Evolutionary conservation across 2,797 vertebrate species (phyloP).

Genomic region (Cichlasoma orientale): DNA sequence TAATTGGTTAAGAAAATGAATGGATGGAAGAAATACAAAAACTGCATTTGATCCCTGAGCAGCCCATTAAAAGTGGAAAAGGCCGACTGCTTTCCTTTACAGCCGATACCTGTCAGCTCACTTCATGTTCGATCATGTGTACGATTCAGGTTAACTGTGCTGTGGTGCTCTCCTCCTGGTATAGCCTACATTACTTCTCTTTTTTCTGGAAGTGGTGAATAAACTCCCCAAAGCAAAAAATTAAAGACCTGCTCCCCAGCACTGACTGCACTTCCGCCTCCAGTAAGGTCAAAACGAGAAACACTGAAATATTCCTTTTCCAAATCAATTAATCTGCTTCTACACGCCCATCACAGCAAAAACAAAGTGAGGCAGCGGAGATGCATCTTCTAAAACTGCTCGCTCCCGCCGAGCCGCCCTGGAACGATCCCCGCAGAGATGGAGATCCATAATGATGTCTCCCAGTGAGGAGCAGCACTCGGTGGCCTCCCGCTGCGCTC

Average conservation of each 20-base stretch:
- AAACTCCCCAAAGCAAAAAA: neutral
- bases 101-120: neutral
- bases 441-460: conserved; percentile 24
- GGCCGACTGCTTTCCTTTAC: too few species aligned
- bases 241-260: neutral
- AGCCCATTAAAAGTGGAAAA: too few species aligned
- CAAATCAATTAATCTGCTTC: neutral
- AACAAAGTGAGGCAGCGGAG: neutral
- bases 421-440: neutral
- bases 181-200: neutral
- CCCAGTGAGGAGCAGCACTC: neutral
- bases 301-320: neutral
- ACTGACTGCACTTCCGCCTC: neutral
- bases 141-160: neutral
- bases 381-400: neutral
- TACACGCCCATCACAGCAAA: neutral
- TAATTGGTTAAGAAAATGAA: neutral
- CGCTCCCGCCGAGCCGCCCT: neutral
- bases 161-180: neutral
- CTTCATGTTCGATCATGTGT: neutral
- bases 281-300: neutral
- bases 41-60: too few species aligned
- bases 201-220: neutral
- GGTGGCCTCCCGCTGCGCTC: neutral
- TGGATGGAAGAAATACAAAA: neutral